A percentile compares a stretch with the other conserved stretches of the same genome.
These are phyloP conservation scores for Ephydatia muelleri DNA, from an alignment of 37 sponge, comb jelly and placozoan genomes.

Conservation along the genomic window DNA sequence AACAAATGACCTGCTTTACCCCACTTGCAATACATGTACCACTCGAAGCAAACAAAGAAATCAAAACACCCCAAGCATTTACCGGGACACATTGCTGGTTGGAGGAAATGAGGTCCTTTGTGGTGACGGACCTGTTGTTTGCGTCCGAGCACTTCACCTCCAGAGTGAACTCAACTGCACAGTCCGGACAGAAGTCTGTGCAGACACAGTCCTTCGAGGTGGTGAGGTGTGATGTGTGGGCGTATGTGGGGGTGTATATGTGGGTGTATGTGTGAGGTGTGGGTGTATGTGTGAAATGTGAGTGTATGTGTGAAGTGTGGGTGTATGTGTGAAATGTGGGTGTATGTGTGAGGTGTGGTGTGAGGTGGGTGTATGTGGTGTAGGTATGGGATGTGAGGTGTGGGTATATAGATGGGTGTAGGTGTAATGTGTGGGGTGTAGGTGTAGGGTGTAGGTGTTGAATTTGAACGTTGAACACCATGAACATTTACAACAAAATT, in stretches of 20 bases:
- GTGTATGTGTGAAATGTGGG: background rate
- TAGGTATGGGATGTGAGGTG: too few species aligned
- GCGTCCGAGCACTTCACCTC: conserved; percentile 95
- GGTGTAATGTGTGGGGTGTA: too few species aligned
- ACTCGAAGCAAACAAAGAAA: too few species aligned
- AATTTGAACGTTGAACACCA: too few species aligned
- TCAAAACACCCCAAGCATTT: conserved; percentile 13
- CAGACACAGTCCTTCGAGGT: conserved; percentile 87
- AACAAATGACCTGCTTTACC: too few species aligned
- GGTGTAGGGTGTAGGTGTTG: too few species aligned
- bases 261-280: background rate
- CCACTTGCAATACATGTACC: too few species aligned
- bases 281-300: conserved; percentile 9
- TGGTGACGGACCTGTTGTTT: conserved; percentile 89
- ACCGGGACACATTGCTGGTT: conserved; percentile 89
- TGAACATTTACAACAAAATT: too few species aligned
- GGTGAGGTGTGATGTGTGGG: background rate
- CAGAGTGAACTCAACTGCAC: conserved; percentile 95
- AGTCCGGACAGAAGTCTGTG: conserved; percentile 87
- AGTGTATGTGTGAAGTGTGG: conserved; percentile 4
- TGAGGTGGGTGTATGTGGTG: background rate
- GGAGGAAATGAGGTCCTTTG: conserved; percentile 83
- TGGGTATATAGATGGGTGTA: too few species aligned
- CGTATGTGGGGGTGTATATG: background rate
- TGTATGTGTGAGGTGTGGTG: background rate